phyloP scores from a whole-genome alignment of 2,888 invertebrate genomes.

The Orchesella flavescens region DNA sequence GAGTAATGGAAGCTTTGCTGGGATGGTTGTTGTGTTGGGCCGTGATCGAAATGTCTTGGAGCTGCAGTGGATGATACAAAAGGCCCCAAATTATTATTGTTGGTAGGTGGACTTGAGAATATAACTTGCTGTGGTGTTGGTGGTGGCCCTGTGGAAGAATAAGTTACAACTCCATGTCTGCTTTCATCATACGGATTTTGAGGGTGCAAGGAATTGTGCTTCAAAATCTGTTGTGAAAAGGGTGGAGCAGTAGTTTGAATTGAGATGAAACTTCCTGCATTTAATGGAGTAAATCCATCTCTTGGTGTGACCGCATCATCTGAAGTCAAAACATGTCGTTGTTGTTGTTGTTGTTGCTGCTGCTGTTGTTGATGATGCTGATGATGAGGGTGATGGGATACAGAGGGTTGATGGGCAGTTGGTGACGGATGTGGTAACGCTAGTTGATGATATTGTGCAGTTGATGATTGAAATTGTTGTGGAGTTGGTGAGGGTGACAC shows the following conservation, averaged over 20 bases:
- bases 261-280: constrained; percentile 66
- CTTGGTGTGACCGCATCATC: constrained; percentile 51
- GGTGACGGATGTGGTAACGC: neutral
- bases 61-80: constrained; percentile 52
- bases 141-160: constrained; percentile 49
- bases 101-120: constrained; percentile 52
- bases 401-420: neutral
- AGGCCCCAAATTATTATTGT: constrained; percentile 22
- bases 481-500: constrained; percentile 21
- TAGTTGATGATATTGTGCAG: constrained; percentile 8
- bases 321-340: neutral
- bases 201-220: constrained; percentile 53
- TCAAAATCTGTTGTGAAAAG: constrained; percentile 64
- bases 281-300: constrained; percentile 63
- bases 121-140: constrained; percentile 58
- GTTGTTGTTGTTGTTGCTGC: neutral
- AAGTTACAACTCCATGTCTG: constrained; percentile 23
- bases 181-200: constrained; percentile 28
- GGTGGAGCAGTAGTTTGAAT: constrained; percentile 67
- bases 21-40: constrained; percentile 23
- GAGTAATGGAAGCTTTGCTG: neutral
- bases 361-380: no score
- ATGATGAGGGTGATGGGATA: neutral
- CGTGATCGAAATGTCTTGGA: constrained; percentile 43
- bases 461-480: neutral